Evolutionary conservation across 2,888 invertebrate species (phyloP).

Genomic region (Drosophila pseudotakahashii): DNA sequence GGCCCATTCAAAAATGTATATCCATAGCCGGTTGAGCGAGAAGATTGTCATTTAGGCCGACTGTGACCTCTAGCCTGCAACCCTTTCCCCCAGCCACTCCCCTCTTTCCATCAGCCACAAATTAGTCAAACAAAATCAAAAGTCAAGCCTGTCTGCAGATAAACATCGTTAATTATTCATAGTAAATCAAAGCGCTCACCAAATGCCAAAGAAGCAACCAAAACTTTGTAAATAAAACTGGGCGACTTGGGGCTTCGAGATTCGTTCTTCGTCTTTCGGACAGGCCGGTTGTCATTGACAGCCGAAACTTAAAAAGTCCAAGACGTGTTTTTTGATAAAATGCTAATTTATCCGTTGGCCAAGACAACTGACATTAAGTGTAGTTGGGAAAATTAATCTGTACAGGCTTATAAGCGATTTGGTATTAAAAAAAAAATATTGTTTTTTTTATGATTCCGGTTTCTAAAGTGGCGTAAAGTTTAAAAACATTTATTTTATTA

Average conservation of each 20-base stretch:
- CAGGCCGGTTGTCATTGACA: constrained; percentile 29
- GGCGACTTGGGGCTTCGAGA: neutral
- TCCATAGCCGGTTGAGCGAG: constrained; percentile 64
- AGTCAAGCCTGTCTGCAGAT: constrained; percentile 57
- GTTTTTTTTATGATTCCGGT: too few relatives aligned
- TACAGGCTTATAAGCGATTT: constrained; percentile 7
- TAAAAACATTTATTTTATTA: neutral
- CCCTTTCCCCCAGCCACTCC: neutral
- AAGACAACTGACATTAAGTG: constrained; percentile 28
- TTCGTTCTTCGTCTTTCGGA: neutral
- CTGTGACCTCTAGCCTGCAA: constrained; percentile 14
- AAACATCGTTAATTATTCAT: constrained; percentile 75
- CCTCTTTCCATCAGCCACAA: constrained; percentile 31
- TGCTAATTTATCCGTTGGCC: constrained; percentile 32
- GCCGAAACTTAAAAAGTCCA: constrained; percentile 22
- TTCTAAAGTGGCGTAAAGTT: too few relatives aligned
- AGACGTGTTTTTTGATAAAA: constrained; percentile 36
- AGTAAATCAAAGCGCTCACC: constrained; percentile 64
- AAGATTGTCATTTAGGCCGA: constrained; percentile 43
- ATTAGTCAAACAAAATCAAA: constrained; percentile 45
- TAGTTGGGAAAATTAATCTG: constrained; percentile 4
- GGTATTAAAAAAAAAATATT: neutral
- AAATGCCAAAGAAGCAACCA: constrained; percentile 53
- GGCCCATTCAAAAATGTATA: constrained; percentile 38
- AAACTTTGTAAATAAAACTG: constrained; percentile 43